phyloP scores from a whole-genome alignment of 2,113 vertebrate species.

The Semnornis frantzii region DNA sequence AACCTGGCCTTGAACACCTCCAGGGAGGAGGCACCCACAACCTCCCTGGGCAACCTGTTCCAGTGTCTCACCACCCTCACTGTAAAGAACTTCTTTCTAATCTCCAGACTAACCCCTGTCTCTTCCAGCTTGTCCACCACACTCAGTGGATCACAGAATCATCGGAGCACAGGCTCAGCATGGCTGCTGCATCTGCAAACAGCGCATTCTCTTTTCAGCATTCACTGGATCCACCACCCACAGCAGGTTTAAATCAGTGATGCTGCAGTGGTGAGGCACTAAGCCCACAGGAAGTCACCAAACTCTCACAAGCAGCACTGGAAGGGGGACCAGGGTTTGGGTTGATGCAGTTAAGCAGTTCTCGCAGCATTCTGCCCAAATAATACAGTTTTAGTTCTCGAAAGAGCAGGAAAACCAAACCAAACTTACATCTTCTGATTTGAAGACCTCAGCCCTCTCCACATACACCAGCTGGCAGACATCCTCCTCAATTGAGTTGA shows the following conservation, averaged over 20 bases:
- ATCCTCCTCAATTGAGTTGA: constrained; percentile 97
- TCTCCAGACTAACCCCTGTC: no score
- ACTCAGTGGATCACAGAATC: neutral
- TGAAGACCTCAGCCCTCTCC: constrained; percentile 94
- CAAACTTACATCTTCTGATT: constrained; percentile 88
- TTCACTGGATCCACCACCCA: neutral
- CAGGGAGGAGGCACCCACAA: no score
- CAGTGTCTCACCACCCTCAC: no score
- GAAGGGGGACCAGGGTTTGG: neutral
- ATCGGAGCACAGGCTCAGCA: accelerated
- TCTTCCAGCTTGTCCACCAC: neutral
- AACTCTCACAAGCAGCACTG: neutral
- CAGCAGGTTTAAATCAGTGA: neutral
- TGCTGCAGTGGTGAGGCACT: neutral
- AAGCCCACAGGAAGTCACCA: neutral
- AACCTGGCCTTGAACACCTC: no score
- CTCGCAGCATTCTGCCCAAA: neutral
- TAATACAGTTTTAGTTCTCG: neutral
- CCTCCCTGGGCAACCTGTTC: no score
- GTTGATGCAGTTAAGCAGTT: neutral
- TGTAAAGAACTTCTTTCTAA: no score
- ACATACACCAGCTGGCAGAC: constrained; percentile 97
- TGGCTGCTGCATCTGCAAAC: neutral
- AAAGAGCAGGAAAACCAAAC: neutral
- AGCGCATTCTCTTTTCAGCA: neutral